A percentile compares a stretch with the other conserved stretches of the same genome.
phyloP scores from a whole-genome alignment of 2,888 invertebrate species.

The Agonopterix arenella region DNA sequence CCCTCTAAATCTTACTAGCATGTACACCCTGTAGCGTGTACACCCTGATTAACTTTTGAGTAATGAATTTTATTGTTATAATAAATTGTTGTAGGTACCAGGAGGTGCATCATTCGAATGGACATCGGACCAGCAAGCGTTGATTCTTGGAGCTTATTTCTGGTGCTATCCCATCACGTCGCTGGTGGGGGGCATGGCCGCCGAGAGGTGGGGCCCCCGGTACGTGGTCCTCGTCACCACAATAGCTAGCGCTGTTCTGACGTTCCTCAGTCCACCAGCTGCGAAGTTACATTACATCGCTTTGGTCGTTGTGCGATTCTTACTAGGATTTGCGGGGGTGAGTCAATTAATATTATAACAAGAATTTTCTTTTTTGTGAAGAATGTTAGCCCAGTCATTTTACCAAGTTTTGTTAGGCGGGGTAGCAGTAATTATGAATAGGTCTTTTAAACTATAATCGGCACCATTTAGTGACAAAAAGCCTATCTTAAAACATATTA shows the following conservation, averaged over 20 bases:
- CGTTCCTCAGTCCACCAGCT: slow-evolving; percentile 77
- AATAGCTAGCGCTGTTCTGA: slow-evolving; percentile 70
- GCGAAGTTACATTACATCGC: slow-evolving; percentile 75
- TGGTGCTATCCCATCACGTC: slow-evolving; percentile 83
- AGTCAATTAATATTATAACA: not conserved
- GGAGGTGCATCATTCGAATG: slow-evolving; percentile 65
- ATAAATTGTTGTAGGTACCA: slow-evolving; percentile 19
- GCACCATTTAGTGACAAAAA: too few species aligned
- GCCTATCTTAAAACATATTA: too few species aligned
- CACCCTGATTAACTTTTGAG: too few species aligned
- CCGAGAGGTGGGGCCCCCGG: slow-evolving; percentile 80
- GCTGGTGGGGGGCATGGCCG: slow-evolving; percentile 80
- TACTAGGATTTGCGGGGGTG: slow-evolving; percentile 80
- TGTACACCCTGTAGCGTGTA: too few species aligned
- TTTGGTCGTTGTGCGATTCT: slow-evolving; percentile 75
- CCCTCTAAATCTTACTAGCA: too few species aligned
- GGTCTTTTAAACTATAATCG: too few species aligned
- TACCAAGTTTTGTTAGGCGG: too few species aligned
- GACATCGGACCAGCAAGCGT: slow-evolving; percentile 78
- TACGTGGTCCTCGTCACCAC: slow-evolving; percentile 75
- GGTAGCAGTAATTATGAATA: too few species aligned
- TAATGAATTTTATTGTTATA: slow-evolving; percentile 4
- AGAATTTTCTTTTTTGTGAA: not conserved
- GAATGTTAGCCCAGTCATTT: too few species aligned
- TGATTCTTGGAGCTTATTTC: slow-evolving; percentile 81